Evolutionary conservation across 2,113 vertebrate genomes (phyloP).

Genomic region (Onychostruthus taczanowskii): DNA sequence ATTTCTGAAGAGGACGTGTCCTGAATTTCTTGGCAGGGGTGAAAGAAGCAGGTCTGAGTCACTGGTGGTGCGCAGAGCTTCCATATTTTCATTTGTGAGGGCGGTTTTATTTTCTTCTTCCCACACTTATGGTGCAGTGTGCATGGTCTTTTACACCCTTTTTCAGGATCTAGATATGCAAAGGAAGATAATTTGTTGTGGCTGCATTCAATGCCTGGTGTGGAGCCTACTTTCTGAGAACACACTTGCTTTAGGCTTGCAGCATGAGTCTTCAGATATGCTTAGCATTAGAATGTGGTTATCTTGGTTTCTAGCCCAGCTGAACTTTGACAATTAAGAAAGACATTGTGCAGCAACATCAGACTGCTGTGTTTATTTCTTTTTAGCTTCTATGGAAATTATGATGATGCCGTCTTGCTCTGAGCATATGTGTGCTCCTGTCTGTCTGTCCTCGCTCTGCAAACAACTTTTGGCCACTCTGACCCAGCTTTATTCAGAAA

Average conservation of each 20-base stretch:
- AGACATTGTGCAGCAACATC: background rate
- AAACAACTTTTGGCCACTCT: background rate
- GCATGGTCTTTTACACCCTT: background rate
- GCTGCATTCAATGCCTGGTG: background rate
- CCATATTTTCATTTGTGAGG: background rate
- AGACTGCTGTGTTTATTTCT: slow-evolving; percentile 23
- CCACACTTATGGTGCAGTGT: background rate
- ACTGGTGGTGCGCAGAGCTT: background rate
- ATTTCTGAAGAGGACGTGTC: background rate
- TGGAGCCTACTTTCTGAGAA: background rate
- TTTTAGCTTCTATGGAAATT: slow-evolving; percentile 19
- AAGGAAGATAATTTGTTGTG: background rate
- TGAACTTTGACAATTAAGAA: slow-evolving; percentile 4
- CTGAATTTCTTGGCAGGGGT: background rate
- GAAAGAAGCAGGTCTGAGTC: background rate
- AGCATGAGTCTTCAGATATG: slow-evolving; percentile 8
- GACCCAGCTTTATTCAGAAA: background rate
- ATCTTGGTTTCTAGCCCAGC: background rate
- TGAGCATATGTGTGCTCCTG: background rate
- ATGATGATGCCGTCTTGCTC: background rate
- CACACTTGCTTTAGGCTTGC: background rate
- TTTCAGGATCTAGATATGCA: background rate
- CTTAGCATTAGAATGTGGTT: slow-evolving; percentile 30
- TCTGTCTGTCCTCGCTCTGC: background rate
- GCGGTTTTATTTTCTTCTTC: background rate